A percentile compares a stretch with the other conserved stretches of the same genome.
Conservation (phyloP, 2,888 invertebrate species). For the Oxycera nigricornis region DNA sequence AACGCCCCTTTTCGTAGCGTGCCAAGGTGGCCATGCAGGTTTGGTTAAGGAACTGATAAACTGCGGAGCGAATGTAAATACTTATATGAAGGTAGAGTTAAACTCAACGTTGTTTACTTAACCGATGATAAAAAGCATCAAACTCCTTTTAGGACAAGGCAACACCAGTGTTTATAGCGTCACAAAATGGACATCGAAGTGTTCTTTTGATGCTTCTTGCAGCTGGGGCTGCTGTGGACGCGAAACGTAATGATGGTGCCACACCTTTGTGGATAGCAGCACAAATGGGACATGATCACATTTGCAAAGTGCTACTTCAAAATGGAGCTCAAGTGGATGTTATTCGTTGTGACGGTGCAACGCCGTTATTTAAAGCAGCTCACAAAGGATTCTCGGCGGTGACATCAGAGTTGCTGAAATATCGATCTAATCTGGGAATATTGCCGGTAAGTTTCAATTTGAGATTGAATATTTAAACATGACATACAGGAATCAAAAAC, state of each 20-base stretch:
- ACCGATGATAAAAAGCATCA: not conserved
- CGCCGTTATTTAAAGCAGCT: constrained; percentile 91
- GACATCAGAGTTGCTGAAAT: constrained; percentile 81
- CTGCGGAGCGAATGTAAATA: constrained; percentile 81
- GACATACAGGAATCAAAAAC: too few relatives aligned
- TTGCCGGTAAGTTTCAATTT: constrained; percentile 69
- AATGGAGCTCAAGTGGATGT: constrained; percentile 82
- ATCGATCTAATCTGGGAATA: constrained; percentile 80
- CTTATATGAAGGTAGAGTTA: constrained; percentile 77
- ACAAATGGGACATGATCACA: constrained; percentile 91
- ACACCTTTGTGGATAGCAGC: constrained; percentile 93
- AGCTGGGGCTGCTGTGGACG: constrained; percentile 77
- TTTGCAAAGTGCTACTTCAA: constrained; percentile 77
- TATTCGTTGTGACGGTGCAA: constrained; percentile 88
- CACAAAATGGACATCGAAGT: constrained; percentile 91
- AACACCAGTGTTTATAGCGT: constrained; percentile 89
- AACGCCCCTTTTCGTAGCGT: constrained; percentile 88
- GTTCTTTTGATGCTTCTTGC: constrained; percentile 76
- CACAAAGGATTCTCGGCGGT: constrained; percentile 93
- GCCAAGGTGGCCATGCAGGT: constrained; percentile 89
- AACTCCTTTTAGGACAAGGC: constrained; percentile 77
- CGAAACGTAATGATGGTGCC: constrained; percentile 81
- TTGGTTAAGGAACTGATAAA: constrained; percentile 84
- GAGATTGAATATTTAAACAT: not conserved
- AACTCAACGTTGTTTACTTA: not conserved